Evolutionary conservation across 2,797 vertebrate species (phyloP).

Genomic region (Poeciliopsis infans): DNA sequence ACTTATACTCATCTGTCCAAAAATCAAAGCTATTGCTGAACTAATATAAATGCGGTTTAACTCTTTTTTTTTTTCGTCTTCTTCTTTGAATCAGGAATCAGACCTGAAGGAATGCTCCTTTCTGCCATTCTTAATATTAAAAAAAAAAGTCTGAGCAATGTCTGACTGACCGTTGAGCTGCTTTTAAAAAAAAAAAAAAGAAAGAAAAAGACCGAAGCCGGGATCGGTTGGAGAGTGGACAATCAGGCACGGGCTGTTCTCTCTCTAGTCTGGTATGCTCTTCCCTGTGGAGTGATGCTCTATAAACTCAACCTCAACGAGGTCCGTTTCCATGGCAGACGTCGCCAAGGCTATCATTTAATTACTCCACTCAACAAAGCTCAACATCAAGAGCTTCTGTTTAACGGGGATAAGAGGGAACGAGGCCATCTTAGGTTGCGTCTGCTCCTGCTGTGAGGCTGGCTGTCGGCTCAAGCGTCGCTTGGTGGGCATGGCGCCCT

Average conservation of each 20-base stretch:
- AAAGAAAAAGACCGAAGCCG: constrained; percentile 15
- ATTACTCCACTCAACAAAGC: constrained; percentile 74
- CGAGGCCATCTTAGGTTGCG: constrained; percentile 47
- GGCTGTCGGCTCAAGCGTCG: constrained; percentile 47
- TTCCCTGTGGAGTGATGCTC: constrained; percentile 50
- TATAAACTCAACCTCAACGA: constrained; percentile 60
- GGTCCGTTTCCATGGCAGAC: constrained; percentile 61
- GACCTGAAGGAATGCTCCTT: constrained; percentile 5
- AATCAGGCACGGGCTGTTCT: constrained; percentile 36
- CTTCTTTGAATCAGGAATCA: background rate
- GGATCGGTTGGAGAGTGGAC: constrained; percentile 12
- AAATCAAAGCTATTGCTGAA: background rate
- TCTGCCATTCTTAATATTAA: constrained; percentile 11
- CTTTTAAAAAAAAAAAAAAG: constrained; percentile 19
- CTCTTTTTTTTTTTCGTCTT: background rate
- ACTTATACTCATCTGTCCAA: background rate
- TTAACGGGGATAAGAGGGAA: constrained; percentile 46
- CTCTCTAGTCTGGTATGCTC: constrained; percentile 42
- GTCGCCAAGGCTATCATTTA: constrained; percentile 57
- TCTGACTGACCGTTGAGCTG: constrained; percentile 21
- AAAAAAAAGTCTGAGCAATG: constrained; percentile 15
- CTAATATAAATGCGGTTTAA: background rate
- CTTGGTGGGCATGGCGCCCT: constrained; percentile 49
- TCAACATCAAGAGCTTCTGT: constrained; percentile 63
- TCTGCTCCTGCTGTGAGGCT: constrained; percentile 59